These are phyloP conservation scores for Peromyscus maniculatus DNA, from an alignment of 2,113 vertebrate genomes.

Conservation along the genomic window DNA sequence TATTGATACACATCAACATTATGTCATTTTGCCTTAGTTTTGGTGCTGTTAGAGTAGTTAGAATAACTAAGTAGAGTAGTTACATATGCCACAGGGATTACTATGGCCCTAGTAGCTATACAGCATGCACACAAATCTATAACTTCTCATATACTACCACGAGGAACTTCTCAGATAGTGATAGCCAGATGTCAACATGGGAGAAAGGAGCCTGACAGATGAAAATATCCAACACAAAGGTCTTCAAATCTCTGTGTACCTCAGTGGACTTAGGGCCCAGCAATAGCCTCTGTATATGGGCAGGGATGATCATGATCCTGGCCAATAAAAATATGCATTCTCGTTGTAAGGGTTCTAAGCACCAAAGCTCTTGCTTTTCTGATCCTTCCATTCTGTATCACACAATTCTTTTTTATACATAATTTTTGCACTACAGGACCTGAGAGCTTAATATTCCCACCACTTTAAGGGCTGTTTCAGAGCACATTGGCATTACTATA, in stretches of 20 bases:
- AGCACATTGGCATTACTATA: not conserved
- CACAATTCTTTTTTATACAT: not conserved
- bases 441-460: not conserved
- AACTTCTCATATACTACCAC: not conserved
- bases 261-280: not conserved
- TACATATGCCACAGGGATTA: not conserved
- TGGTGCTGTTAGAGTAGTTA: not conserved
- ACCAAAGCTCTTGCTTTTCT: conserved; percentile 1
- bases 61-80: not conserved
- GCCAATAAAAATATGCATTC: not conserved
- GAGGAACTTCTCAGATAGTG: not conserved
- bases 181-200: not conserved
- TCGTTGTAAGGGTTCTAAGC: not conserved
- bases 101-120: conserved; percentile 3
- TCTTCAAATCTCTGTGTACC: not conserved
- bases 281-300: not conserved
- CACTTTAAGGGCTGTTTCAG: not conserved
- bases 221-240: not conserved
- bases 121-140: not conserved
- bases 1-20: not conserved
- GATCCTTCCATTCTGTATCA: not conserved
- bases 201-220: not conserved
- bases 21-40: not conserved
- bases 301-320: not conserved
- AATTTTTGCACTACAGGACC: not conserved